Conservation (phyloP, 2,113 vertebrate genomes). For the Gadus chalcogrammus region DNA sequence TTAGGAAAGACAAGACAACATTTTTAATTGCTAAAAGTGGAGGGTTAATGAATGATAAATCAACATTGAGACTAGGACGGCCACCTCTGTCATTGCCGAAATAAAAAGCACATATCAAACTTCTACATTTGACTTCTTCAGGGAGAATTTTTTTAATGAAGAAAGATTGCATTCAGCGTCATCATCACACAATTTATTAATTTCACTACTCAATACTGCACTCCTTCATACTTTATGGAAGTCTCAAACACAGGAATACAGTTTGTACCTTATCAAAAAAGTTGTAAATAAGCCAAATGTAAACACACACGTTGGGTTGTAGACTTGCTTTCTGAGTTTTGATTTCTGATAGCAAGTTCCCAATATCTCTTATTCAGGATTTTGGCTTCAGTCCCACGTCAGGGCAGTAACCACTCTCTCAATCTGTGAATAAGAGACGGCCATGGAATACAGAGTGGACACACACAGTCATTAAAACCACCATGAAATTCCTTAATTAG, state of each 20-base stretch:
- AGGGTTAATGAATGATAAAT: too few species aligned
- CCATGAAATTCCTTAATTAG: slow-evolving; percentile 47
- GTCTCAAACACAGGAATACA: too few species aligned
- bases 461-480: slow-evolving; percentile 42
- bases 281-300: slow-evolving; percentile 17
- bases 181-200: too few species aligned
- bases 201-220: too few species aligned
- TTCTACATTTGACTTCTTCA: slow-evolving; percentile 4
- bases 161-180: not conserved
- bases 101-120: slow-evolving; percentile 2
- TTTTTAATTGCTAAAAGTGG: too few species aligned
- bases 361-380: slow-evolving; percentile 39
- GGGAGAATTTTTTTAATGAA: not conserved
- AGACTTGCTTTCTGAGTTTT: slow-evolving; percentile 36
- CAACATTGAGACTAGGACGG: too few species aligned
- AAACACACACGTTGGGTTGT: slow-evolving; percentile 10
- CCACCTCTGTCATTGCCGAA: too few species aligned
- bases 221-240: too few species aligned
- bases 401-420: slow-evolving; percentile 33
- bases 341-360: slow-evolving; percentile 21
- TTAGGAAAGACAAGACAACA: slow-evolving; percentile 9
- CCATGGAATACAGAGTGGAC: slow-evolving; percentile 54
- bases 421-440: slow-evolving; percentile 55
- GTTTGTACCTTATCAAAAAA: too few species aligned
- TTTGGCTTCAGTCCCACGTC: slow-evolving; percentile 38